A percentile compares a stretch with the other conserved stretches of the same genome.
These are phyloP conservation scores for Elanoides forficatus DNA, from an alignment of 2,113 vertebrate species.

Conservation along the genomic window DNA sequence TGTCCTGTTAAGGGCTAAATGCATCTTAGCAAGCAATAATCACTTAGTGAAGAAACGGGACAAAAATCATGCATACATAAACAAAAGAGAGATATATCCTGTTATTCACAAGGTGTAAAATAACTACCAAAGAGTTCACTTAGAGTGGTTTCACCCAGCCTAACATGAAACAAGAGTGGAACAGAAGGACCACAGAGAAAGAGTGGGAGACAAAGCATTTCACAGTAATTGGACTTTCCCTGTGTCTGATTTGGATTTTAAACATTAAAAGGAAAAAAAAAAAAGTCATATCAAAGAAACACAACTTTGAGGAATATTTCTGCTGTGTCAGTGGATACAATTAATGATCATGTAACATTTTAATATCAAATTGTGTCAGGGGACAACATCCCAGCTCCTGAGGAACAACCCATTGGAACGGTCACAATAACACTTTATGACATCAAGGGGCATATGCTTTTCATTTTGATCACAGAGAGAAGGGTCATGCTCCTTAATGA, in stretches of 20 bases:
- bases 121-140: neutral
- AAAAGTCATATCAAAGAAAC: neutral
- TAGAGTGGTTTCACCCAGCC: neutral
- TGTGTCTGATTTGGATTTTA: constrained; percentile 3
- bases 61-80: neutral
- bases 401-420: neutral
- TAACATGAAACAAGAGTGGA: neutral
- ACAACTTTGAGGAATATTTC: constrained; percentile 57
- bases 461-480: constrained; percentile 1
- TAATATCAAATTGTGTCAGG: neutral
- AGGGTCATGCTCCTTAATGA: constrained; percentile 19
- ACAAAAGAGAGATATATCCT: neutral
- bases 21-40: neutral
- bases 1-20: neutral
- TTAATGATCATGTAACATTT: constrained; percentile 18
- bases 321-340: constrained; percentile 58
- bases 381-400: neutral
- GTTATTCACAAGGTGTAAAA: neutral
- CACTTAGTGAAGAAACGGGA: neutral
- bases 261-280: neutral
- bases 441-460: neutral
- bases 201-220: constrained; percentile 1
- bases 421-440: neutral
- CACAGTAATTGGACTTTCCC: neutral
- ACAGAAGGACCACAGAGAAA: constrained; percentile 21